Evolutionary conservation across 92 coral and sea anemone species (phyloP).

Genomic region (Paramuricea clavata): DNA sequence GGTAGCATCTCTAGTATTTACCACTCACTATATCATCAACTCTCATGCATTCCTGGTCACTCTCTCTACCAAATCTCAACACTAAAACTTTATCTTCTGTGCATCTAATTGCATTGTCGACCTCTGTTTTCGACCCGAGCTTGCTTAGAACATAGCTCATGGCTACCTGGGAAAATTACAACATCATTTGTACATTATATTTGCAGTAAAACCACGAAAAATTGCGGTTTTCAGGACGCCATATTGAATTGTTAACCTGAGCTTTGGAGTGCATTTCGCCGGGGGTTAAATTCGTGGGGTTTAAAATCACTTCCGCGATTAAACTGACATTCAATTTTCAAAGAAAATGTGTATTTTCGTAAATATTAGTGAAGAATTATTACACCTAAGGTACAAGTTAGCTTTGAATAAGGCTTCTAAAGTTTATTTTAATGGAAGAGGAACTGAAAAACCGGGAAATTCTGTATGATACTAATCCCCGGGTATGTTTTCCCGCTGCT

Average conservation of each 20-base stretch:
- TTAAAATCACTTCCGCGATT: neutral
- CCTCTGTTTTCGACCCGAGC: slow-evolving; percentile 83
- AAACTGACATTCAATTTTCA: no score
- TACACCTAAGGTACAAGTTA: neutral
- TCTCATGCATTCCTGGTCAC: slow-evolving; percentile 88
- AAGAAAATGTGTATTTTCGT: neutral
- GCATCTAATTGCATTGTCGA: slow-evolving; percentile 90
- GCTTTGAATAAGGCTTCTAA: neutral
- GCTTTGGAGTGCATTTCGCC: neutral
- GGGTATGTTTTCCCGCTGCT: slow-evolving; percentile 8
- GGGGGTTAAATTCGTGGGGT: neutral
- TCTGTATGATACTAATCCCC: neutral
- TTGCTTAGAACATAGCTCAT: slow-evolving; percentile 91
- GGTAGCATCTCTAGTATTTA: neutral
- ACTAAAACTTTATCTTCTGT: slow-evolving; percentile 98
- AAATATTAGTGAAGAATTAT: no score
- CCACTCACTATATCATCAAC: slow-evolving; percentile 94
- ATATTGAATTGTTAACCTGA: neutral
- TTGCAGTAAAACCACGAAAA: neutral
- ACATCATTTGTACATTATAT: neutral
- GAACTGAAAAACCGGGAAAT: neutral
- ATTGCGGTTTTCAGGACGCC: slow-evolving; percentile 14
- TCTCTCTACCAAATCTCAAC: slow-evolving; percentile 90
- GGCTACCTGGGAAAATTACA: neutral
- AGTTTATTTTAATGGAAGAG: neutral